Conservation (phyloP, 2,888 invertebrate species). For the Phoronis australis region DNA sequence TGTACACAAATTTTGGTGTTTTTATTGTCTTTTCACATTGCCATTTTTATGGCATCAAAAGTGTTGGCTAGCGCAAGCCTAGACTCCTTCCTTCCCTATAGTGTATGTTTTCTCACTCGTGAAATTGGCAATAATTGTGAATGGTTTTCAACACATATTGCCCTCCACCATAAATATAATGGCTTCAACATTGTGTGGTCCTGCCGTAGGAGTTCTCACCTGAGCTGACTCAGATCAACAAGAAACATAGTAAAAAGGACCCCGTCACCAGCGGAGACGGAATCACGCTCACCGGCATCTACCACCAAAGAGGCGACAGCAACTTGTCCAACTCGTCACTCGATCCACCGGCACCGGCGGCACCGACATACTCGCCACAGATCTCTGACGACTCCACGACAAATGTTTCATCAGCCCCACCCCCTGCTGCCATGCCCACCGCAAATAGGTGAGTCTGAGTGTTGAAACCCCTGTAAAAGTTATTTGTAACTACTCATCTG, state of each 20-base stretch:
- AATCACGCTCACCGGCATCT: constrained; percentile 50
- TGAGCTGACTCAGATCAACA: constrained; percentile 48
- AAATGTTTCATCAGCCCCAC: not conserved
- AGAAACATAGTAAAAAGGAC: constrained; percentile 38
- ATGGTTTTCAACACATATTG: no score
- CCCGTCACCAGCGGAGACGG: constrained; percentile 26
- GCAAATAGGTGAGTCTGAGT: not conserved
- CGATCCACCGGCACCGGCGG: constrained; percentile 12
- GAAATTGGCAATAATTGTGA: no score
- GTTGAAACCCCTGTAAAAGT: no score
- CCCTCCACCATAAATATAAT: no score
- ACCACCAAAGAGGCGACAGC: constrained; percentile 25
- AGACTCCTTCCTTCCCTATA: no score
- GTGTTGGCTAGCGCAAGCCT: no score
- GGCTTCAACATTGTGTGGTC: no score
- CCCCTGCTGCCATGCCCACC: constrained; percentile 2
- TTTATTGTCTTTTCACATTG: no score
- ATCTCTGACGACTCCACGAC: constrained; percentile 65
- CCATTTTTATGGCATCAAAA: no score
- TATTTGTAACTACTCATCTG: not conserved
- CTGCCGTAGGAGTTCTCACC: constrained; percentile 56
- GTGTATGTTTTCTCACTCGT: no score
- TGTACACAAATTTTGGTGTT: no score
- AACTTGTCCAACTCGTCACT: constrained; percentile 18
- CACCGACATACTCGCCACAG: constrained; percentile 21